Evolutionary conservation across 2,888 invertebrate species (phyloP), one percentile per base, ranked within the genome.

Genomic region (Gandaritis pyraliata): DNA sequence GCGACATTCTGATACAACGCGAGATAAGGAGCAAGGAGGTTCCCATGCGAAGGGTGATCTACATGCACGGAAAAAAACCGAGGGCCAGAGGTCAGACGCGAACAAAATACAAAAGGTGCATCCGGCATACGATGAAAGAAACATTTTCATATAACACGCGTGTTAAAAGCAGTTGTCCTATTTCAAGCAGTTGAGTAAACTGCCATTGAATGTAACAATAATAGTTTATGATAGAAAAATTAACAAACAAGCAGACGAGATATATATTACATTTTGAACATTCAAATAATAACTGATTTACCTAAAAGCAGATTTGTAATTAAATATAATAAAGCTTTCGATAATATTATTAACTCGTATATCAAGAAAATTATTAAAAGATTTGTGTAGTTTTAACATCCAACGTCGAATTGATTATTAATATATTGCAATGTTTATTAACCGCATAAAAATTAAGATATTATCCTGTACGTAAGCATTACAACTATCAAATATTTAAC

Each of bases 1-100:
- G 85, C 87, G 88, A 91, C 91, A 91, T 82, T 83, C 80, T 81
- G 91, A 92, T 92, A 92, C 92, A 90, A 87, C 83, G 76, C 75
- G 69, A 87, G 91, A 92, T 92, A 91, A 90, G 81, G 75, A 72
- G 65, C 69, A 75, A 79, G 82, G 81, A 82, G 85, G 86, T 90
- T 91, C 92, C 88, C 90, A 90, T 88, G 88, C 76, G 80, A 80
- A 81, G 79, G 78, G 79, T 82, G 79, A 81, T 79, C 78, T 78
- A 72, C 70, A 64, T 64, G 64, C 73, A 72, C 70, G 75, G 74
- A 72, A 78, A 72, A n/a, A 75, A 76, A 76, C 72, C 72, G 70
- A 69, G 64, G 83, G 86, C 71, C 83, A 89, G 72, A 87, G 90
- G 88, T 89, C 83, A 86, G 77, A 80, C 83, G 83, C 81, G 80